Percentiles rank a stretch among this genome's conserved stretches.
Conservation (phyloP, 2,888 invertebrate species). For the Agrochola lota region DNA sequence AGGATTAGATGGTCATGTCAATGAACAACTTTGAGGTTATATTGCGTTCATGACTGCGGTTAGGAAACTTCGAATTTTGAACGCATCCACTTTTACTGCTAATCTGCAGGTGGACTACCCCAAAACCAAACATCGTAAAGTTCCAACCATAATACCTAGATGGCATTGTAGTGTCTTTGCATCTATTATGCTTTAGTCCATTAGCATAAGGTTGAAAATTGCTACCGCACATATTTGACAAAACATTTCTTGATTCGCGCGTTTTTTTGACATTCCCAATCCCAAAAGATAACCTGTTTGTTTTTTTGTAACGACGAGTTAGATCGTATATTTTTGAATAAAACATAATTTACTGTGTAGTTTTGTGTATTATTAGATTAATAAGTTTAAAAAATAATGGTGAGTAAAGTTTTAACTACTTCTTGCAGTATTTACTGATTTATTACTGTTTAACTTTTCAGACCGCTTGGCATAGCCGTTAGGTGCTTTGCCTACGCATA, state of each 20-base stretch:
- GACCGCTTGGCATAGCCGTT: neutral
- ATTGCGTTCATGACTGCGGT: constrained; percentile 45
- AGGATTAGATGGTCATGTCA: constrained; percentile 38
- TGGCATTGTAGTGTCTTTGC: neutral
- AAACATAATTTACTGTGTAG: constrained; percentile 24
- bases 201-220: neutral
- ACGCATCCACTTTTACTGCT: constrained; percentile 13
- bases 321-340: constrained; percentile 7
- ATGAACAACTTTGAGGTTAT: constrained; percentile 58
- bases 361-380: constrained; percentile 13
- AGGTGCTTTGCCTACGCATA: neutral
- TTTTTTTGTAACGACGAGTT: constrained; percentile 44
- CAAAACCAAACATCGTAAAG: neutral
- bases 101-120: neutral
- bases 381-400: constrained; percentile 43
- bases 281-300: constrained; percentile 61
- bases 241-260: constrained; percentile 62
- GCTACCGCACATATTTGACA: constrained; percentile 34
- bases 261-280: constrained; percentile 65
- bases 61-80: constrained; percentile 6
- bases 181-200: accelerated
- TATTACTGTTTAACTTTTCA: neutral
- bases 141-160: constrained; percentile 1
- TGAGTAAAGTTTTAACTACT: constrained; percentile 29
- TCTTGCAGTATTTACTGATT: neutral